phyloP scores from a whole-genome alignment of 2,113 vertebrate genomes.

The Gobio gobio region DNA sequence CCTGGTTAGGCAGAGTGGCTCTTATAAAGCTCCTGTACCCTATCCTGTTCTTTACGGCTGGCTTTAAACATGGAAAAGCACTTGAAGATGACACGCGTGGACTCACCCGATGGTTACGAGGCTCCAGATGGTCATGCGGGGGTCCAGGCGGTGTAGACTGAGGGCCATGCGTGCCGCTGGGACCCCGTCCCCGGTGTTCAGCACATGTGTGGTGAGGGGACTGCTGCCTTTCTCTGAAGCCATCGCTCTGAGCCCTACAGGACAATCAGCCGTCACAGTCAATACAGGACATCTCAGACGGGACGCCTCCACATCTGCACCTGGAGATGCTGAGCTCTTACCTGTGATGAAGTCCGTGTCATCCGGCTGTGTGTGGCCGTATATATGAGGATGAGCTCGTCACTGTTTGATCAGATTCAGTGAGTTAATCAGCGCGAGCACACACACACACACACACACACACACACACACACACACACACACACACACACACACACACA shows the following conservation, averaged over 20 bases:
- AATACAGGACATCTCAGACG: neutral
- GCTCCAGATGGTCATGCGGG: constrained; percentile 69
- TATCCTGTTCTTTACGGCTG: no score
- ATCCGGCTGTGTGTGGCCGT: neutral
- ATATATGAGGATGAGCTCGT: neutral
- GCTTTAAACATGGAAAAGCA: no score
- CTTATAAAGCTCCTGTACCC: no score
- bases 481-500: no score
- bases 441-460: neutral
- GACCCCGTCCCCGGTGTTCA: constrained; percentile 72
- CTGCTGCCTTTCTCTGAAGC: constrained; percentile 51
- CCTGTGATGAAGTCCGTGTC: neutral
- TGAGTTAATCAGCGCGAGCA: constrained; percentile 48
- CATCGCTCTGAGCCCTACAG: constrained; percentile 55
- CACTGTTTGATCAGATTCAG: constrained; percentile 24
- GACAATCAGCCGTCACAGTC: neutral
- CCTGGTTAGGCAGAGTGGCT: no score
- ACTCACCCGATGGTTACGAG: constrained; percentile 66
- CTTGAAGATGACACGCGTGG: no score
- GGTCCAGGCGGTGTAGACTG: constrained; percentile 73
- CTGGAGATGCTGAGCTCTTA: neutral
- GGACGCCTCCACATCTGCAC: no score
- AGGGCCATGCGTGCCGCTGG: constrained; percentile 68
- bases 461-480: no score
- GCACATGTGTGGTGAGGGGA: constrained; percentile 72